phyloP scores from a whole-genome alignment of 2,888 invertebrate genomes.

The Drosophila anomalata region DNA sequence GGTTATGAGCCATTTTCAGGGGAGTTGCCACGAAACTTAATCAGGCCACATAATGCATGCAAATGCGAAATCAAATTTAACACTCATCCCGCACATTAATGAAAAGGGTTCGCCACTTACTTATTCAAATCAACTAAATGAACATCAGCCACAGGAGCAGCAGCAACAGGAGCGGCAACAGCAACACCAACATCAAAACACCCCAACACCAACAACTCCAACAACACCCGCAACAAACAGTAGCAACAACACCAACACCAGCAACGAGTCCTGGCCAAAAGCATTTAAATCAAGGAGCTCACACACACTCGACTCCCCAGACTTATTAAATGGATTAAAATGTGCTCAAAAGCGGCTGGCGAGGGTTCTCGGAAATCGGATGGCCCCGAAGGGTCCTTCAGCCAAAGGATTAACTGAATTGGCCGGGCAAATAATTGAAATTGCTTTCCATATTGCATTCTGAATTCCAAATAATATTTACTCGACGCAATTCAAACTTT shows the following conservation, averaged over 20 bases:
- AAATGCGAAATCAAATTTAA: slow-evolving; percentile 57
- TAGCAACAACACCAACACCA: slow-evolving; percentile 8
- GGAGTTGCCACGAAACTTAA: slow-evolving; percentile 41
- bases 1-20: slow-evolving; percentile 15
- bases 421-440: slow-evolving; percentile 63
- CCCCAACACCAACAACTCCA: slow-evolving; percentile 10
- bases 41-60: slow-evolving; percentile 57
- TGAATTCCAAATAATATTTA: slow-evolving; percentile 48
- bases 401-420: slow-evolving; percentile 52
- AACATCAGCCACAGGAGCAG: slow-evolving; percentile 12
- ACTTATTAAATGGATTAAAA: slow-evolving; percentile 63
- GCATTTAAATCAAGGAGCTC: slow-evolving; percentile 63
- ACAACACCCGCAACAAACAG: slow-evolving; percentile 1
- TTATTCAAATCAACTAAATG: slow-evolving; percentile 60
- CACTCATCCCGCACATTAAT: slow-evolving; percentile 13
- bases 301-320: slow-evolving; percentile 29
- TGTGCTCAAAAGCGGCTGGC: slow-evolving; percentile 53
- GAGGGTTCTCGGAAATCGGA: slow-evolving; percentile 40
- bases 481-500: slow-evolving; percentile 55
- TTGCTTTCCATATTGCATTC: slow-evolving; percentile 41
- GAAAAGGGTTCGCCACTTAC: slow-evolving; percentile 48
- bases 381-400: slow-evolving; percentile 31
- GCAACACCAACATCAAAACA: slow-evolving; percentile 3
- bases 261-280: slow-evolving; percentile 13
- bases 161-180: slow-evolving; percentile 8